Evolutionary conservation across 2,888 invertebrate species (phyloP), one percentile per base, ranked within the genome.

Genomic region (Dysmachus trigonus): DNA sequence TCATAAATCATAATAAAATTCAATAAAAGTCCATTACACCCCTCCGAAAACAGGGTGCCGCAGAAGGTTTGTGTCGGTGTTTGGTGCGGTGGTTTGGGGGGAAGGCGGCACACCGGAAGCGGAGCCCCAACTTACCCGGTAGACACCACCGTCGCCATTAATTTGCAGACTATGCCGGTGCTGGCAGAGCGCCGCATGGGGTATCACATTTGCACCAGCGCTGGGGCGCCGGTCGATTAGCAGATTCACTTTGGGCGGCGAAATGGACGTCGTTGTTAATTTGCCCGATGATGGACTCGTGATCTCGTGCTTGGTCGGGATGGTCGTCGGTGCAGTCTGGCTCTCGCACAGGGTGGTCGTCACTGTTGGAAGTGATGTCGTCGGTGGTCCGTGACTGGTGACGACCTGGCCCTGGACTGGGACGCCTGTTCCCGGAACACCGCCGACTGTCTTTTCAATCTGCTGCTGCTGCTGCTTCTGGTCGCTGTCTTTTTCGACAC

Each of bases 101-200:
- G 13, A 41, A 41, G 38, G 15, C 15, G n/a, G 47, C 47, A n/a
- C 47, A n/a, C 62, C 62, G 47, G 33, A 81, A 81, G 62, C 53
- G n/a, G 38, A 41, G 38, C 38, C 30, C 81, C 53, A 71, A 73
- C 86, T 87, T 73, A 86, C 87, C 85, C 87, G 86, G 47, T 87
- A 86, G 73, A 87, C 86, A 47, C 87, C 86, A 27, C 87, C 87
- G 62, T 88, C 88, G 73, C 88, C 88, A 87, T 88, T 88, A 73
- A 88, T 87, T 86, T 89, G 89, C 38, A 89, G 82, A 87, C 89
- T 89, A 62, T 88, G 88, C 8, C 89, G 86, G 86, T 89, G 89
- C 76, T 88, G 88, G 76, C 87, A 88, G 13, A 89, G 74, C 15
- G 89, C 89, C 5, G 89, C 89, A 87, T 88, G 88, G 33, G 89